A percentile compares a stretch with the other conserved stretches of the same genome.
Evolutionary conservation across 2,888 invertebrate genomes (phyloP).

Genomic region (Drosophila diplacantha): DNA sequence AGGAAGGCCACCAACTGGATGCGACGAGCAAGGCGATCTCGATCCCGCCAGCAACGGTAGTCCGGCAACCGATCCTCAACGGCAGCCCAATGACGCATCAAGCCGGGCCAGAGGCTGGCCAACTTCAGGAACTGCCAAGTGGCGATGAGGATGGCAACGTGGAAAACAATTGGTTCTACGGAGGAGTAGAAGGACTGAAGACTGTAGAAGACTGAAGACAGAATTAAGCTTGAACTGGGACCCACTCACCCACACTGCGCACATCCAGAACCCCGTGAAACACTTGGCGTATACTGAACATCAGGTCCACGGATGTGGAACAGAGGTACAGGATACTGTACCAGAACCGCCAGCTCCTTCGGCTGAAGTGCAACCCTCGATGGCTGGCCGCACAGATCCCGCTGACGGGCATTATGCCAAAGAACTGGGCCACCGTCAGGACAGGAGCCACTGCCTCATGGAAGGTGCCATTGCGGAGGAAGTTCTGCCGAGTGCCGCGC

Average conservation of each 20-base stretch:
- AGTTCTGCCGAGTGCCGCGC: slow-evolving; percentile 51
- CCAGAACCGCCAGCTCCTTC: slow-evolving; percentile 69
- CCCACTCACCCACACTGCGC: slow-evolving; percentile 69
- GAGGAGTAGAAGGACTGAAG: background rate
- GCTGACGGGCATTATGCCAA: slow-evolving; percentile 74
- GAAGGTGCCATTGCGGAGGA: slow-evolving; percentile 70
- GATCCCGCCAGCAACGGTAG: slow-evolving; percentile 46
- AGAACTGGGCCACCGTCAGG: slow-evolving; percentile 73
- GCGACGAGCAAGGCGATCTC: slow-evolving; percentile 53
- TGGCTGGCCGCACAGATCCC: slow-evolving; percentile 60
- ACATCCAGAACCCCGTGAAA: slow-evolving; percentile 61
- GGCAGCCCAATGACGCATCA: slow-evolving; percentile 73
- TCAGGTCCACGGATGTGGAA: slow-evolving; percentile 58
- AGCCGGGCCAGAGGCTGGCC: slow-evolving; percentile 71
- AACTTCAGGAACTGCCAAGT: slow-evolving; percentile 76
- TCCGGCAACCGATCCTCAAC: slow-evolving; percentile 58
- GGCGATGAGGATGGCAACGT: slow-evolving; percentile 64
- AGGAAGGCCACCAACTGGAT: slow-evolving; percentile 63
- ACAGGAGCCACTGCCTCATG: slow-evolving; percentile 75
- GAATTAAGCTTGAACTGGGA: background rate
- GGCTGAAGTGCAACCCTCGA: slow-evolving; percentile 75
- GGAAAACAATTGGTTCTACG: slow-evolving; percentile 75
- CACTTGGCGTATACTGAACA: slow-evolving; percentile 59
- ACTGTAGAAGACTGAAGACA: background rate
- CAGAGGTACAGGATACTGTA: slow-evolving; percentile 63